phyloP scores from a whole-genome alignment of 2,113 vertebrate species.

The Pseudorhombus dupliciocellatus region DNA sequence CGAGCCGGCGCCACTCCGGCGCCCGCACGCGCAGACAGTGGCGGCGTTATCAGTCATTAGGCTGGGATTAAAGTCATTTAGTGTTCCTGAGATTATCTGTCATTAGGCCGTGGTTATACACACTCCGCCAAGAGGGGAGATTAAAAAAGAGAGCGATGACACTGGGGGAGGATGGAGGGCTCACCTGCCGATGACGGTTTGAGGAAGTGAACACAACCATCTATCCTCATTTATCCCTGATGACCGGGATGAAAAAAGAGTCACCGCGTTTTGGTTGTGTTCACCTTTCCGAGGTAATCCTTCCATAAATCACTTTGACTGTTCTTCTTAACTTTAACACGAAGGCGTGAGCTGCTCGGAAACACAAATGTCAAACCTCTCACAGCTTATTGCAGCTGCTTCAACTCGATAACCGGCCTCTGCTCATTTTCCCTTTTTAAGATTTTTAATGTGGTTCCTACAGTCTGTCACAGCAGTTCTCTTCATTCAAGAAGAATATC shows the following conservation, averaged over 20 bases:
- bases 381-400: constrained; percentile 9
- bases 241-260: constrained; percentile 45
- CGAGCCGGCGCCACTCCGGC: not conserved
- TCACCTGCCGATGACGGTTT: constrained; percentile 19
- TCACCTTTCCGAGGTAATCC: not conserved
- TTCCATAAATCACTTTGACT: too few relatives aligned
- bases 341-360: too few relatives aligned
- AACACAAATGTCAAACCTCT: not conserved
- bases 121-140: constrained; percentile 44
- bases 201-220: constrained; percentile 12
- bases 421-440: not conserved
- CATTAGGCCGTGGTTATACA: constrained; percentile 59
- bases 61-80: constrained; percentile 55
- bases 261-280: not conserved
- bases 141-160: constrained; percentile 34
- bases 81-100: constrained; percentile 59
- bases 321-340: too few relatives aligned
- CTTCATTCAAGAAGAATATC: too few relatives aligned
- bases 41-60: constrained; percentile 62
- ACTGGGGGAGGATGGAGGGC: not conserved
- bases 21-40: not conserved
- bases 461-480: too few relatives aligned
- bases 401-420: constrained; percentile 43
- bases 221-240: constrained; percentile 20
- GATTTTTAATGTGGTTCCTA: not conserved